A percentile compares a stretch with the other conserved stretches of the same genome.
These are phyloP conservation scores for Hippopotamyrus pictus DNA, from an alignment of 2,797 vertebrate genomes.

Conservation along the genomic window DNA sequence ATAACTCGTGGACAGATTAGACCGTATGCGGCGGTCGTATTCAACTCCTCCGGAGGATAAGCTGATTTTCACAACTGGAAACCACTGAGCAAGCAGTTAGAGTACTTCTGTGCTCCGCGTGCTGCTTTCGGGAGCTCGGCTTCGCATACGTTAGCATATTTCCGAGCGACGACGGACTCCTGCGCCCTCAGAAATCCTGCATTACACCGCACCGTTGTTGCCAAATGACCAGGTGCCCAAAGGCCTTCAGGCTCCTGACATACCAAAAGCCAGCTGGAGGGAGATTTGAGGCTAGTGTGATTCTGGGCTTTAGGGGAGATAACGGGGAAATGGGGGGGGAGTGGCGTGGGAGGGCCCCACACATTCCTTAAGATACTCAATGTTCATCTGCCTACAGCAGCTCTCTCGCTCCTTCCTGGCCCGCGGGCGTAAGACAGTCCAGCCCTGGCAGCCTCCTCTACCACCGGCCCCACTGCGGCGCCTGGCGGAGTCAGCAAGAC, in stretches of 20 bases:
- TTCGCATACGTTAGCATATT: conserved; percentile 6
- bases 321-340: background rate
- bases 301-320: background rate
- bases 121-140: background rate
- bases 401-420: background rate
- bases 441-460: background rate
- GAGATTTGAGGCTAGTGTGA: background rate
- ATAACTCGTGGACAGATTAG: background rate
- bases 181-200: background rate
- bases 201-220: background rate
- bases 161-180: background rate
- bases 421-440: background rate
- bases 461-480: background rate
- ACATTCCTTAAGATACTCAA: background rate
- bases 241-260: background rate
- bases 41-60: background rate
- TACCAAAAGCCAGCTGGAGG: background rate
- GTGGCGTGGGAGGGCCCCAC: background rate
- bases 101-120: background rate
- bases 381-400: background rate
- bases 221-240: background rate
- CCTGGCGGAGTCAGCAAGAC: background rate
- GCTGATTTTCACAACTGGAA: background rate
- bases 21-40: background rate
- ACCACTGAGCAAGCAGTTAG: background rate